Evolutionary conservation across 2,797 vertebrate species (phyloP).

Genomic region (Gymnothorax reevesii): DNA sequence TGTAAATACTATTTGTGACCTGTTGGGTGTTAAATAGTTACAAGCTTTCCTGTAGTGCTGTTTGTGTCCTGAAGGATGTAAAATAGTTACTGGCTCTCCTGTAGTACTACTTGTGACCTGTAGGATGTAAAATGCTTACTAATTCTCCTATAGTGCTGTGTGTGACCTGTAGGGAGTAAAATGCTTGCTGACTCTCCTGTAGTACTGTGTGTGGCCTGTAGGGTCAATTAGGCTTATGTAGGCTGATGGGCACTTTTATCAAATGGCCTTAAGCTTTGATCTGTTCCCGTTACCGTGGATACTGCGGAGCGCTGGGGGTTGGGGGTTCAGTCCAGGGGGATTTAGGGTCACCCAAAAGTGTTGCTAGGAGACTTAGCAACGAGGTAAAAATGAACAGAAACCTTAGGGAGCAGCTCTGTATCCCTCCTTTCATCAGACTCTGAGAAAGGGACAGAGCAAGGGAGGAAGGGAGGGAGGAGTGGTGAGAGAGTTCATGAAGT

Average conservation of each 20-base stretch:
- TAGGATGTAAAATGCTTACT: not conserved
- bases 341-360: not conserved
- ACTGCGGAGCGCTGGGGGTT: not conserved
- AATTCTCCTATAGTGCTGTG: too few species aligned
- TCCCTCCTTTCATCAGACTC: not conserved
- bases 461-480: not conserved
- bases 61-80: too few species aligned
- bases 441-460: not conserved
- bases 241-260: not conserved
- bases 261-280: not conserved
- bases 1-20: too few species aligned
- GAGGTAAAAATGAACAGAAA: slow-evolving; percentile 8
- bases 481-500: not conserved
- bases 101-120: not conserved
- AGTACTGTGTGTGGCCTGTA: too few species aligned
- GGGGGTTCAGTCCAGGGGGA: not conserved
- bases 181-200: not conserved
- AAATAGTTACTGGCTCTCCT: too few species aligned
- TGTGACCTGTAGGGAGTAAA: not conserved
- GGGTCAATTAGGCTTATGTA: too few species aligned
- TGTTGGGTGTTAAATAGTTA: not conserved
- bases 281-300: too few species aligned
- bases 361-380: not conserved
- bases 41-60: not conserved
- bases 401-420: not conserved